Percentiles rank a stretch among this genome's conserved stretches.
phyloP scores from a whole-genome alignment of 2,113 vertebrate genomes.

The Plectropomus leopardus region DNA sequence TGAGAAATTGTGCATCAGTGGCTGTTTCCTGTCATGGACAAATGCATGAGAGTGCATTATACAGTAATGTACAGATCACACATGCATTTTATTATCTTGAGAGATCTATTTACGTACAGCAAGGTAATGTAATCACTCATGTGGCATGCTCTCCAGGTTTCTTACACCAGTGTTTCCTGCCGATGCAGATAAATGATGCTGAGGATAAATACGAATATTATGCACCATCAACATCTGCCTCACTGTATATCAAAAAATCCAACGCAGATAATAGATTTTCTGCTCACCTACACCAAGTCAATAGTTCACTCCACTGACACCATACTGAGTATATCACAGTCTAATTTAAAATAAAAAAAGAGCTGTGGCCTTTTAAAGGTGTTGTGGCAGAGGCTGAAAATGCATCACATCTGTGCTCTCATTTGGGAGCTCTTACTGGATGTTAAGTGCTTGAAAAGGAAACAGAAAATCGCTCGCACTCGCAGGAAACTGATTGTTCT shows the following conservation, averaged over 20 bases:
- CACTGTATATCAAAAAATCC: conserved; percentile 38
- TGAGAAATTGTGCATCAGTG: conserved; percentile 50
- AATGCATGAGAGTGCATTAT: conserved; percentile 53
- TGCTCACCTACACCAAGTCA: conserved; percentile 34
- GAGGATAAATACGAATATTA: conserved; percentile 66
- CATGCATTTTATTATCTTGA: conserved; percentile 61
- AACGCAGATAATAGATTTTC: conserved; percentile 49
- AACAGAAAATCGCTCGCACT: conserved; percentile 24
- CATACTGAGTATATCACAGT: conserved; percentile 25
- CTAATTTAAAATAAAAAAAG: conserved; percentile 31
- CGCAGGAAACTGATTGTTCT: conserved; percentile 26
- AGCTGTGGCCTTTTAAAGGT: background rate
- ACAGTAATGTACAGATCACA: conserved; percentile 30
- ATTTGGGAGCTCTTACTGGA: conserved; percentile 37
- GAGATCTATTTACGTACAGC: conserved; percentile 46
- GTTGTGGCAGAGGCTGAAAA: conserved; percentile 29
- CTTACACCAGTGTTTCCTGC: conserved; percentile 46
- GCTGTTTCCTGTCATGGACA: conserved; percentile 47
- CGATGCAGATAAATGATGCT: conserved; percentile 66
- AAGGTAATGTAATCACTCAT: conserved; percentile 55
- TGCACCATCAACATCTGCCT: conserved; percentile 69
- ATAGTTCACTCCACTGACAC: conserved; percentile 45
- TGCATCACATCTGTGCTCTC: conserved; percentile 30
- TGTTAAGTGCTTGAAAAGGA: conserved; percentile 19
- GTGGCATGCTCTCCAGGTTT: conserved; percentile 19